A percentile compares a stretch with the other conserved stretches of the same genome.
Evolutionary conservation across 2,888 invertebrate species (phyloP).

Genomic region (Ophioninae sp.): DNA sequence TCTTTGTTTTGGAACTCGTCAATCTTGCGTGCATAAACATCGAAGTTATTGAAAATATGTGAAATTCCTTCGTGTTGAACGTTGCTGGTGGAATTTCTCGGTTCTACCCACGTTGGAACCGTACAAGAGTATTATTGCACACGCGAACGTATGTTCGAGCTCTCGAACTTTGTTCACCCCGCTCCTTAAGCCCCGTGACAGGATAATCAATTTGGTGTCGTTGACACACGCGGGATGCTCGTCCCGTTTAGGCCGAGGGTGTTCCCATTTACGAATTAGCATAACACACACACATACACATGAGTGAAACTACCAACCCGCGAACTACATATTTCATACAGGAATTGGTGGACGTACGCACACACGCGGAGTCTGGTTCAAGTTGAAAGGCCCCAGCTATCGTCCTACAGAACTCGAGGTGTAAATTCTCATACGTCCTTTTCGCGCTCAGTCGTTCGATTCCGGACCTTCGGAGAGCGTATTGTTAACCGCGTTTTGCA

Average conservation of each 20-base stretch:
- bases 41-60: background rate
- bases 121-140: slow-evolving; percentile 40
- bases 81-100: slow-evolving; percentile 2
- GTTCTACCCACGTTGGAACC: background rate
- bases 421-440: background rate
- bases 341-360: slow-evolving; percentile 1
- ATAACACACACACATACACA: slow-evolving; percentile 50
- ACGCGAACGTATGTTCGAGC: slow-evolving; percentile 44
- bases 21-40: no score
- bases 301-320: slow-evolving; percentile 17
- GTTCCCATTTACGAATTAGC: slow-evolving; percentile 51
- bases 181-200: slow-evolving; percentile 35
- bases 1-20: no score
- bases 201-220: slow-evolving; percentile 57
- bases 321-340: slow-evolving; percentile 1
- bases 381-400: background rate
- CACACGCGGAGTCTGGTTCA: background rate
- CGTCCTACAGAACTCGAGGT: background rate
- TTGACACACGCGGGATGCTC: slow-evolving; percentile 48
- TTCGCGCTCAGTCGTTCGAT: background rate
- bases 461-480: background rate
- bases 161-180: slow-evolving; percentile 11
- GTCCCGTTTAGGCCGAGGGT: slow-evolving; percentile 31
- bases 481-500: slow-evolving; percentile 11
- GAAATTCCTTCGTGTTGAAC: background rate